Evolutionary conservation across 2,888 invertebrate genomes (phyloP).

Genomic region (Volucella inflata): DNA sequence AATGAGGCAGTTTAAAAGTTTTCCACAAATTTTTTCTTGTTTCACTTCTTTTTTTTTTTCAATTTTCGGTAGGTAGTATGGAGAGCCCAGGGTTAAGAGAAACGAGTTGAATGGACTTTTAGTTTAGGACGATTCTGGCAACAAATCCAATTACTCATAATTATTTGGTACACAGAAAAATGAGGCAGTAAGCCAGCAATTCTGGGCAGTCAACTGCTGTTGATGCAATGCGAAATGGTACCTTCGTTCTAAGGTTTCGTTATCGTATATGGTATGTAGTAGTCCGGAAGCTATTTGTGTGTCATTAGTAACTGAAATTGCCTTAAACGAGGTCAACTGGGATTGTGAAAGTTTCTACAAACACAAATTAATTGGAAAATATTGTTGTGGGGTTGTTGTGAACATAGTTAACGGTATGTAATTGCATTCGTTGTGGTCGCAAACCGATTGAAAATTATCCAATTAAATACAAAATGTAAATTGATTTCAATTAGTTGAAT

Average conservation of each 20-base stretch:
- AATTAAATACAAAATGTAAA: slow-evolving; percentile 5
- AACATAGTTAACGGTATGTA: slow-evolving; percentile 27
- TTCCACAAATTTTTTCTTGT: slow-evolving; percentile 15
- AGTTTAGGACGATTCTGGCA: slow-evolving; percentile 51
- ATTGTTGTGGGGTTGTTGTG: slow-evolving; percentile 32
- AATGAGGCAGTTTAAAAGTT: slow-evolving; percentile 72
- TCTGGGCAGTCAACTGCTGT: slow-evolving; percentile 7
- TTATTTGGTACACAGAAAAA: slow-evolving; percentile 69
- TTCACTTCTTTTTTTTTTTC: slow-evolving; percentile 12
- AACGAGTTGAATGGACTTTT: slow-evolving; percentile 66
- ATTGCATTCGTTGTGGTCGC: slow-evolving; percentile 11
- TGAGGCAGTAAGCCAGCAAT: slow-evolving; percentile 64
- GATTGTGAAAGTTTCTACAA: slow-evolving; percentile 35
- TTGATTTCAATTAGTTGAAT: slow-evolving; percentile 1
- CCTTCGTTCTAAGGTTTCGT: too few species aligned
- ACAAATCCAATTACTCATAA: slow-evolving; percentile 75
- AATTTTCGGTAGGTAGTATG: slow-evolving; percentile 11
- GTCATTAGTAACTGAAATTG: slow-evolving; percentile 67
- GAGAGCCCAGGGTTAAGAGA: background rate
- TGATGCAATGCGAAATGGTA: slow-evolving; percentile 54
- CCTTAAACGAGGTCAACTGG: slow-evolving; percentile 56
- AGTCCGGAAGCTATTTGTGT: slow-evolving; percentile 70
- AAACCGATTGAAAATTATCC: slow-evolving; percentile 33
- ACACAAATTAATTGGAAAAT: slow-evolving; percentile 55
- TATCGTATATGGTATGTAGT: background rate